Conservation (phyloP, 2,113 vertebrate species). For the Tragulus kanchil region DNA sequence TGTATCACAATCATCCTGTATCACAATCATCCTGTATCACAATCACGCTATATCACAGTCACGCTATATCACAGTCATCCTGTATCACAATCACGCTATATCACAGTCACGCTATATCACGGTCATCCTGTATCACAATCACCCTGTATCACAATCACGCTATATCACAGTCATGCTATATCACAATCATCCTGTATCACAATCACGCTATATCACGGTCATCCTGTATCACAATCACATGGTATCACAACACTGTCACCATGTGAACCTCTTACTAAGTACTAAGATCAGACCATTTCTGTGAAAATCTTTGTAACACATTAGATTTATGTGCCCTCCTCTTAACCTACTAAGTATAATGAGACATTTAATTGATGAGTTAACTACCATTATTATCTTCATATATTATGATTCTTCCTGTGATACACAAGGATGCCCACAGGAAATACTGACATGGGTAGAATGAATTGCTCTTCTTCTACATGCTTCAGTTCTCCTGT, state of each 20-base stretch:
- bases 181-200: no score
- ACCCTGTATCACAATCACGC: no score
- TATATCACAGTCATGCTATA: no score
- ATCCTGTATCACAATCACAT: not conserved
- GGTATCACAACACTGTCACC: not conserved
- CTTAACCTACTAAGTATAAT: not conserved
- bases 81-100: no score
- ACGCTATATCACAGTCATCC: no score
- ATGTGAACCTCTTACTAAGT: not conserved
- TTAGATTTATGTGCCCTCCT: not conserved
- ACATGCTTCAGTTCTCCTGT: not conserved
- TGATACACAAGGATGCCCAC: not conserved
- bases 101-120: no score
- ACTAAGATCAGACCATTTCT: not conserved
- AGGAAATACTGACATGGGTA: not conserved
- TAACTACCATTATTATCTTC: not conserved
- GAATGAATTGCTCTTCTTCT: not conserved
- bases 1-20: not conserved
- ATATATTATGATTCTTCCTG: not conserved
- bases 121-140: no score
- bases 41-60: no score
- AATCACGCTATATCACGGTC: no score
- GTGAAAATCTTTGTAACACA: not conserved
- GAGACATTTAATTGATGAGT: not conserved
- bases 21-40: no score